A percentile compares a stretch with the other conserved stretches of the same genome.
phyloP scores from a whole-genome alignment of 1,140 invertebrate genomes.

The Cardiocondyla obscurior region DNA sequence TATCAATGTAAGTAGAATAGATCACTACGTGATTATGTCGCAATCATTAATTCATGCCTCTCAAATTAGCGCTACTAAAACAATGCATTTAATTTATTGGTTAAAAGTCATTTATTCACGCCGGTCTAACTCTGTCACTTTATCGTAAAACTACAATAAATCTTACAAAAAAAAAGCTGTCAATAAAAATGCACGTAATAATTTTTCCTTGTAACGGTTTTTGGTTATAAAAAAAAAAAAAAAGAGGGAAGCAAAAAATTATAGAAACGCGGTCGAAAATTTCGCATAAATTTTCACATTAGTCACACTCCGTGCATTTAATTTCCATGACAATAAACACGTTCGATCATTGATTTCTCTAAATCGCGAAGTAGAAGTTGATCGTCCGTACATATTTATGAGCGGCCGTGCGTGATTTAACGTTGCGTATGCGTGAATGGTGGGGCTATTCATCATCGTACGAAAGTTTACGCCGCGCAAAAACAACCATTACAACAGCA shows the following conservation, averaged over 20 bases:
- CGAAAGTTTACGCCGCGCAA: constrained; percentile 18
- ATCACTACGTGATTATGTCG: constrained; percentile 6
- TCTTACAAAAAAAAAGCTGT: constrained; percentile 16
- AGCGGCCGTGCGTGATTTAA: constrained; percentile 21
- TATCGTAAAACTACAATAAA: constrained; percentile 8
- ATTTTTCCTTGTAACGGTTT: constrained; percentile 25
- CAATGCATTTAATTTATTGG: constrained; percentile 15
- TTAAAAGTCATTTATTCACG: constrained; percentile 25
- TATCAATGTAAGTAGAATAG: background rate
- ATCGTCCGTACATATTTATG: constrained; percentile 9
- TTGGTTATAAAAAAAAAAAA: background rate
- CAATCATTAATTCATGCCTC: constrained; percentile 4
- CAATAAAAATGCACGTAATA: constrained; percentile 16
- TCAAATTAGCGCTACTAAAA: constrained; percentile 5
- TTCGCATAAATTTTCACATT: constrained; percentile 35
- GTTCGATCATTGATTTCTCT: constrained; percentile 16
- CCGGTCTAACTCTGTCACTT: constrained; percentile 7
- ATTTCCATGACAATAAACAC: constrained; percentile 31
- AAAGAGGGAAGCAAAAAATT: no score
- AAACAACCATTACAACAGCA: background rate
- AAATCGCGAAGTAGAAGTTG: constrained; percentile 6
- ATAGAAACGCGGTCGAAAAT: constrained; percentile 13
- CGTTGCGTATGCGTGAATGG: background rate
- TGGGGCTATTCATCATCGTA: constrained; percentile 12
- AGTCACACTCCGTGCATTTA: constrained; percentile 23